phyloP scores from a whole-genome alignment of 2,113 vertebrate species.

The Brachionichthys hirsutus region DNA sequence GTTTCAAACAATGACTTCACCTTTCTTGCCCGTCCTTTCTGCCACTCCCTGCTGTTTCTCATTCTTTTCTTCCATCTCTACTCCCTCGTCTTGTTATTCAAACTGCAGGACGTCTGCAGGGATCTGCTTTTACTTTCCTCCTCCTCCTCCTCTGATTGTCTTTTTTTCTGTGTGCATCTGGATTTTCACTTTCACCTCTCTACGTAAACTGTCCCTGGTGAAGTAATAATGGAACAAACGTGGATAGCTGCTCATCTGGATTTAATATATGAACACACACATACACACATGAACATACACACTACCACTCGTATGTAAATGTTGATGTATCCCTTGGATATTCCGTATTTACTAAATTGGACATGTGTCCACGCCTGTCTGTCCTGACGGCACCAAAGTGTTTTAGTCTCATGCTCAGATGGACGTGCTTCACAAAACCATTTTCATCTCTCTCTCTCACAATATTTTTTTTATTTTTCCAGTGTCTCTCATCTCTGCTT shows the following conservation, averaged over 20 bases:
- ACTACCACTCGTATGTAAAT: conserved; percentile 1
- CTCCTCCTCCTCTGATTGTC: background rate
- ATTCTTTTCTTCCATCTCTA: conserved; percentile 1
- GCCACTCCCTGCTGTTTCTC: conserved; percentile 1
- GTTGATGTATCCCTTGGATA: conserved; percentile 7
- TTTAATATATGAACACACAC: conserved; percentile 31
- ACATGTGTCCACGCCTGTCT: conserved; percentile 8
- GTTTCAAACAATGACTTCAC: background rate
- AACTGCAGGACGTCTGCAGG: background rate
- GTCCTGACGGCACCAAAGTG: background rate
- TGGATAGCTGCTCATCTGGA: conserved; percentile 49
- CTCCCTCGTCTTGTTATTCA: conserved; percentile 21
- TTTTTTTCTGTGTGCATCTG: conserved; percentile 1
- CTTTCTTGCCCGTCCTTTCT: background rate
- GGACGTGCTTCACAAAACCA: conserved; percentile 35
- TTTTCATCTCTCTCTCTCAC: conserved; percentile 63
- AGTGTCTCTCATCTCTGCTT: conserved; percentile 28
- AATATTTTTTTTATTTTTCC: conserved; percentile 49
- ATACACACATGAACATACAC: too few relatives aligned
- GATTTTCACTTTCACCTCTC: background rate
- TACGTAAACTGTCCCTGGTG: conserved; percentile 23
- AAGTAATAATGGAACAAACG: conserved; percentile 48
- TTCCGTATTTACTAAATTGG: conserved; percentile 8
- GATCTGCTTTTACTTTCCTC: background rate
- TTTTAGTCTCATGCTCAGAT: conserved; percentile 23